Evolutionary conservation across 2,797 vertebrate genomes (phyloP), one percentile per base, ranked within the genome.

Genomic region (Ispidina picta): DNA sequence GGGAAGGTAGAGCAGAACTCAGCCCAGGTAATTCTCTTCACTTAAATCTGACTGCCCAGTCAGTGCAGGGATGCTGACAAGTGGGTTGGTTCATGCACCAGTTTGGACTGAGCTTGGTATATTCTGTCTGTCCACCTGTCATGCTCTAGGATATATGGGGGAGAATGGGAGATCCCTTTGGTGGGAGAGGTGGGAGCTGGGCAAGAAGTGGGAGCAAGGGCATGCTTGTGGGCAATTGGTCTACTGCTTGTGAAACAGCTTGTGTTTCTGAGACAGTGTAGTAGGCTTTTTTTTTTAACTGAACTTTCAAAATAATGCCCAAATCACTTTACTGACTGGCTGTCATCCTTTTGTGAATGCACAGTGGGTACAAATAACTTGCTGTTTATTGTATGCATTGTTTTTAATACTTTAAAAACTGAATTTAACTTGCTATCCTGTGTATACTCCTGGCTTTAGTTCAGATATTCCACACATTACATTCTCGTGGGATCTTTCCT

Each of bases 11-110:
- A 80, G 28, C 31, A 33, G 54, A 85, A 77, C 72, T 80, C 51
- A 33, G 48, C 21, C 26, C 23, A 31, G n/a, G n/a, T 77, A 60
- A 35, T 82, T 68, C 4, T 62, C 2, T 66, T 29, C 37, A n/a
- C 41, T 68, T 54, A 33, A 64, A 60, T 19, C 20, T 54, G 66
- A 2, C 46, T 86, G 51, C 41, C 46, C 10, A 26, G 58, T 60
- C 49, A 49, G 25, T 6, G 25, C n/a, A n/a, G 20, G 20, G 58
- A 16, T 85, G 26, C 46, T 55, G 59, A 29, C 15, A 16, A n/a
- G 46, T 1, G 1, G 23, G 59, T 33, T 51, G 15, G 7, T 89
- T 49, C 9, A 2, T 37, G 12, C 15, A 8, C 10, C 0, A 2
- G 44, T 86, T 28, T 52, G 59, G 35, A 51, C 26, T 58, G 41